These are phyloP conservation scores for Thera britannica DNA, from an alignment of 2,888 invertebrate species.

Conservation along the genomic window DNA sequence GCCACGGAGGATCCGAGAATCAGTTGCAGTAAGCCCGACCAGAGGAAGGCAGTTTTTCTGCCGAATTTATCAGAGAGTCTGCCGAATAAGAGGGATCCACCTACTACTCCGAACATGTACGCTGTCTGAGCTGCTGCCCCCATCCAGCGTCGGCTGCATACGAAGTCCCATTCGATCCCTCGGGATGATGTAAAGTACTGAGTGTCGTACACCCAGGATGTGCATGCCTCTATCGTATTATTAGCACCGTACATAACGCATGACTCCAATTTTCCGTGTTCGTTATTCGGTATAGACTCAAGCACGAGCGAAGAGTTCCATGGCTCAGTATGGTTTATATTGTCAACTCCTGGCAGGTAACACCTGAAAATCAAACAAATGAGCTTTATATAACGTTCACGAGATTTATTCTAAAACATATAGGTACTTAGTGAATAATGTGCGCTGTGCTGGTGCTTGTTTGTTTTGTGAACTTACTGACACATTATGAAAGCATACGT, in stretches of 20 bases:
- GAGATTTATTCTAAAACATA: conserved; percentile 29
- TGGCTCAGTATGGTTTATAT: conserved; percentile 72
- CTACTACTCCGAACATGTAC: conserved; percentile 93
- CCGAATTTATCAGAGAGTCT: conserved; percentile 92
- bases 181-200: conserved; percentile 90
- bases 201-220: conserved; percentile 89
- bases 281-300: conserved; percentile 83
- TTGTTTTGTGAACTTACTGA: background rate
- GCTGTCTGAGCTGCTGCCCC: conserved; percentile 91
- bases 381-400: conserved; percentile 31
- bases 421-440: conserved; percentile 34
- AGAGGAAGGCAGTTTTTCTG: conserved; percentile 91
- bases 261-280: conserved; percentile 85
- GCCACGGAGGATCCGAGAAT: conserved; percentile 90
- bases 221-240: conserved; percentile 64
- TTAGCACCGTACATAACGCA: conserved; percentile 85
- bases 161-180: conserved; percentile 93
- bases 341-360: conserved; percentile 83
- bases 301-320: conserved; percentile 84
- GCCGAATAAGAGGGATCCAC: conserved; percentile 91
- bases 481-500: conserved; percentile 8
- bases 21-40: conserved; percentile 90
- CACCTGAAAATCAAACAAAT: conserved; percentile 79
- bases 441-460: conserved; percentile 26
- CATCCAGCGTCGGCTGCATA: conserved; percentile 92